Conservation (phyloP, 1,140 invertebrate genomes). For the Steinernema khuongi region DNA sequence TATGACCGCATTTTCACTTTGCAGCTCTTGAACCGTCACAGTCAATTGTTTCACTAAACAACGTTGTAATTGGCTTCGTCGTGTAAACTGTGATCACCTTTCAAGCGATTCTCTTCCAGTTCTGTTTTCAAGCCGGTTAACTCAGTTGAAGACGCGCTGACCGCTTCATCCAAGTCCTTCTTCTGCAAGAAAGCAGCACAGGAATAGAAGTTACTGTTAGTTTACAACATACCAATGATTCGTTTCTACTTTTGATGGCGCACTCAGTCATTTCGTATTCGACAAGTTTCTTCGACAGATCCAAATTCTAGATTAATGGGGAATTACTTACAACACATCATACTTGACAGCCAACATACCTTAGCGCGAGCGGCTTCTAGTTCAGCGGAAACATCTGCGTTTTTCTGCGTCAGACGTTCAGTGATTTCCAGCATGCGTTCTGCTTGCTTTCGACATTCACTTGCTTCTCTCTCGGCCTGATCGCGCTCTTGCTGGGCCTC, state of each 20-base stretch:
- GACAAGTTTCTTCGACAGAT: not conserved
- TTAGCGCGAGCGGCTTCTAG: conserved; percentile 13
- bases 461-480: conserved; percentile 28
- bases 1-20: not conserved
- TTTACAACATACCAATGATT: not conserved
- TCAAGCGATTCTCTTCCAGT: not conserved
- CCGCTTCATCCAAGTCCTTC: not conserved
- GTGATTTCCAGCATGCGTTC: conserved; percentile 29
- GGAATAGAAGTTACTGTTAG: not conserved
- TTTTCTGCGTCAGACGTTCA: conserved; percentile 34
- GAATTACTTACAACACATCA: not conserved
- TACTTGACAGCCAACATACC: conserved; percentile 18
- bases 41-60: not conserved
- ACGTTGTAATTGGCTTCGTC: not conserved
- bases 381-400: conserved; percentile 26
- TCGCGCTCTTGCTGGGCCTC: conserved; percentile 23
- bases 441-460: conserved; percentile 23
- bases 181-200: not conserved
- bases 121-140: not conserved
- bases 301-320: not conserved
- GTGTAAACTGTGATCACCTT: not conserved
- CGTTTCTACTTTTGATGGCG: not conserved
- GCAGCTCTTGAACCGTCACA: not conserved
- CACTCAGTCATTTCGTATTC: not conserved
- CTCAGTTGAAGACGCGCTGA: not conserved